Evolutionary conservation across 2,888 invertebrate species (phyloP).

Genomic region (Ctenicera cuprea): DNA sequence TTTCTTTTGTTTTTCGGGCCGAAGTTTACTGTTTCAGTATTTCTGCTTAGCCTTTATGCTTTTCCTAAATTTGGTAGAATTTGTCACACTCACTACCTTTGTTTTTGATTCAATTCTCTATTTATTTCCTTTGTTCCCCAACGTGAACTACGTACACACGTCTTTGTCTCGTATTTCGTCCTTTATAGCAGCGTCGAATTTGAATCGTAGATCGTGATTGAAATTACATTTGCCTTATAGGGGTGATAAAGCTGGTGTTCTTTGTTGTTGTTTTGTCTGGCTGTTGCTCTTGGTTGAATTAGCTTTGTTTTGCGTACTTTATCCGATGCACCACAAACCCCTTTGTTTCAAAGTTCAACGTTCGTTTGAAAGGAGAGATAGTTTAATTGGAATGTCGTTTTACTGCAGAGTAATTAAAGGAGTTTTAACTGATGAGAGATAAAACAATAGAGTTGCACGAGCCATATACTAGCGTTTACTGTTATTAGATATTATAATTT

Average conservation of each 20-base stretch:
- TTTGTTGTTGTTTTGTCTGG: constrained; percentile 16
- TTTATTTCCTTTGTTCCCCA: too few relatives aligned
- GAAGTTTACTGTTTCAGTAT: too few relatives aligned
- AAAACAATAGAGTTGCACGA: neutral
- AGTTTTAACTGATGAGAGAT: neutral
- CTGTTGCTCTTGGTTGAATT: neutral
- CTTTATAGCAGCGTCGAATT: constrained; percentile 6
- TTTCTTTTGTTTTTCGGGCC: too few relatives aligned
- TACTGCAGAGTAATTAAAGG: neutral
- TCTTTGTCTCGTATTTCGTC: constrained; percentile 12
- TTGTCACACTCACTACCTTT: too few relatives aligned
- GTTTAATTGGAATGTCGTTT: neutral
- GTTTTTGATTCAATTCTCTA: too few relatives aligned
- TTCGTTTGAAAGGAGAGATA: neutral
- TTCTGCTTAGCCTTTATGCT: too few relatives aligned
- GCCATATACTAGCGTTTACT: too few relatives aligned
- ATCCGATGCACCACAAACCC: constrained; percentile 3
- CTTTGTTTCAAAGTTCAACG: constrained; percentile 20
- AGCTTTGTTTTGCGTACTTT: neutral
- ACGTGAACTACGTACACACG: too few relatives aligned
- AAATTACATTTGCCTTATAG: neutral
- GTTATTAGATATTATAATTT: too few relatives aligned
- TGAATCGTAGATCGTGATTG: constrained; percentile 15
- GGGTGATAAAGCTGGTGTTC: neutral
- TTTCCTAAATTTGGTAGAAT: too few relatives aligned